Evolutionary conservation across 2,888 invertebrate genomes (phyloP).

Genomic region (Chironomus riparius): DNA sequence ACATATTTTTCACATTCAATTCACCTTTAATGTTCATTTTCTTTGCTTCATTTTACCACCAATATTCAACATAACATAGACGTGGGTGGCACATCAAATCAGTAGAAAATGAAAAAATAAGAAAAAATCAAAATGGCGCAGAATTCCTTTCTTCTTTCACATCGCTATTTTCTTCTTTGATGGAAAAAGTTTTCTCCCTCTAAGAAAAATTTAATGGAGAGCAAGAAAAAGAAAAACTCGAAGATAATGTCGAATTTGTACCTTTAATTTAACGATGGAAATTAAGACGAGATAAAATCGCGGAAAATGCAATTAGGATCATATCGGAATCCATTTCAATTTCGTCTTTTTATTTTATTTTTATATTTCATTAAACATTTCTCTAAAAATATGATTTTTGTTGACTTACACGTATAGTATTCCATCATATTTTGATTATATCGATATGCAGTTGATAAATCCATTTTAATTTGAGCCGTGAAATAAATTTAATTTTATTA

Average conservation of each 20-base stretch:
- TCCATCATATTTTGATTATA: slow-evolving; percentile 99
- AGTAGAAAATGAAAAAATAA: background rate
- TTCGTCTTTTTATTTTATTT: background rate
- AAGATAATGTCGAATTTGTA: background rate
- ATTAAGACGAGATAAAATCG: background rate
- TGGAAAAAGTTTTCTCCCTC: background rate
- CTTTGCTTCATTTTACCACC: background rate
- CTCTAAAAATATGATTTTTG: too few species aligned
- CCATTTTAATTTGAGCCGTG: slow-evolving; percentile 45
- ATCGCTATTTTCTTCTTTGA: background rate
- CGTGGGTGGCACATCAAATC: background rate
- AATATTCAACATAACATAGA: background rate
- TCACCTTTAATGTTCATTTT: background rate
- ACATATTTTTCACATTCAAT: background rate
- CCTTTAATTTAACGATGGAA: background rate
- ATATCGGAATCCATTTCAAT: too few species aligned
- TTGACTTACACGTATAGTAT: slow-evolving; percentile 87
- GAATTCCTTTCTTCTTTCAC: background rate
- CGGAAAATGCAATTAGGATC: slow-evolving; percentile 4
- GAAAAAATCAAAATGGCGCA: slow-evolving; percentile 26
- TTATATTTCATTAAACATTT: background rate
- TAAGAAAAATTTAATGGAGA: background rate
- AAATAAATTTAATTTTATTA: too few species aligned
- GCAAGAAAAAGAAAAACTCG: background rate
- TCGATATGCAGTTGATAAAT: slow-evolving; percentile 86